Percentiles rank a stretch among this genome's conserved stretches.
Evolutionary conservation across 2,113 vertebrate genomes (phyloP).

Genomic region (Psittacula cyanocephala): DNA sequence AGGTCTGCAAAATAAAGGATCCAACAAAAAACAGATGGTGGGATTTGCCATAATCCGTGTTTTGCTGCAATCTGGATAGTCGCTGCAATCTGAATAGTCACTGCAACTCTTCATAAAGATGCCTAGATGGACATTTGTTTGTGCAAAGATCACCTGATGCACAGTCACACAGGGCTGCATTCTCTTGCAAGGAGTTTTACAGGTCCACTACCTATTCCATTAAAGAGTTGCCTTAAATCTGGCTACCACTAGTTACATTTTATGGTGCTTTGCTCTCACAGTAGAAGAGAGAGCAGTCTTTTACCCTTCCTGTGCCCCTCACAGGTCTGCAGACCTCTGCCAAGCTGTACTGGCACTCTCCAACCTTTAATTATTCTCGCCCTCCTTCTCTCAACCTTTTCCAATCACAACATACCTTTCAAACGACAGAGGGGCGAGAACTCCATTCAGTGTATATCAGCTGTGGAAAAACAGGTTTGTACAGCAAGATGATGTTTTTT

Average conservation of each 20-base stretch:
- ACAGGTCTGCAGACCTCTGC: background rate
- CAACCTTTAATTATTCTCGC: background rate
- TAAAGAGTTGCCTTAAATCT: background rate
- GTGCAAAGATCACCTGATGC: background rate
- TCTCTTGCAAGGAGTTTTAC: background rate
- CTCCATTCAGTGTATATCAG: background rate
- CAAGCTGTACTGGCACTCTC: background rate
- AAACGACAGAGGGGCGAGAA: background rate
- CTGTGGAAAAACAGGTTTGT: background rate
- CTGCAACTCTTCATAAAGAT: background rate
- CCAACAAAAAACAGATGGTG: background rate
- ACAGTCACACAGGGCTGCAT: background rate
- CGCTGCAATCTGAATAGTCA: background rate
- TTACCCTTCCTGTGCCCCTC: background rate
- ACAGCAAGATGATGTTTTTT: background rate
- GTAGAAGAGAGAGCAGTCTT: background rate
- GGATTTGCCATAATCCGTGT: background rate
- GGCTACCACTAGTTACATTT: background rate
- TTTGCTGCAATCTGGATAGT: background rate
- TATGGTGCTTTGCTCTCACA: background rate
- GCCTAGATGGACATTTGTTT: background rate
- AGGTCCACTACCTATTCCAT: background rate
- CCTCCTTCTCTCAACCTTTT: background rate
- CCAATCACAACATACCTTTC: background rate
- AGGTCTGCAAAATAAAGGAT: background rate